Evolutionary conservation across 2,888 invertebrate species (phyloP).

Genomic region (Macaria liturata): DNA sequence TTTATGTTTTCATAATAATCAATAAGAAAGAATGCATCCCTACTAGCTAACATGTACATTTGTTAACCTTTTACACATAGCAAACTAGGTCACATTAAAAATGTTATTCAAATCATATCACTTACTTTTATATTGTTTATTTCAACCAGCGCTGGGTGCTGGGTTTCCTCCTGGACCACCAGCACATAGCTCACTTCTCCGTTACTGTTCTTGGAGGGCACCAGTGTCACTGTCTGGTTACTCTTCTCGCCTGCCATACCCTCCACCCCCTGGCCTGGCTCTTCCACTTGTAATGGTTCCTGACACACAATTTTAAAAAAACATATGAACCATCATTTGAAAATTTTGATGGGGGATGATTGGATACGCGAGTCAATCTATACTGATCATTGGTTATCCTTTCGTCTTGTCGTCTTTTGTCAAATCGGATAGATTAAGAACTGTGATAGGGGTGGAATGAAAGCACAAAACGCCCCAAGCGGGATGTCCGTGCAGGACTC

Average conservation of each 20-base stretch:
- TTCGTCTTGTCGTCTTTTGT: no score
- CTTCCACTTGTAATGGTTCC: background rate
- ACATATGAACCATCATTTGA: background rate
- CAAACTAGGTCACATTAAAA: no score
- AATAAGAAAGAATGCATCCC: no score
- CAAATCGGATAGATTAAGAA: no score
- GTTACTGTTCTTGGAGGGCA: constrained; percentile 89
- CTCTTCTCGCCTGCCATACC: constrained; percentile 41
- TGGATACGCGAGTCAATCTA: no score
- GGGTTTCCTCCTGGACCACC: constrained; percentile 90
- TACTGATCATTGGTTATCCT: no score
- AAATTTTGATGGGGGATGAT: background rate
- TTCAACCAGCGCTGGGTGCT: constrained; percentile 55
- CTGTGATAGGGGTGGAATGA: no score
- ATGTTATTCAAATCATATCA: background rate
- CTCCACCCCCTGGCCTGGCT: background rate
- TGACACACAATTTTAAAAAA: background rate
- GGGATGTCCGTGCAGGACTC: no score
- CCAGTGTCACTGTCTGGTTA: constrained; percentile 92
- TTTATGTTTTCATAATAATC: no score
- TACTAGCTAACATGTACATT: no score
- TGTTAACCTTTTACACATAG: no score
- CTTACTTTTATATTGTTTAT: background rate
- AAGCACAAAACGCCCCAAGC: no score
- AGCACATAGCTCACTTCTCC: constrained; percentile 95